phyloP scores from a whole-genome alignment of 2,888 invertebrate species.

The Trichogramma dendrolimi region DNA sequence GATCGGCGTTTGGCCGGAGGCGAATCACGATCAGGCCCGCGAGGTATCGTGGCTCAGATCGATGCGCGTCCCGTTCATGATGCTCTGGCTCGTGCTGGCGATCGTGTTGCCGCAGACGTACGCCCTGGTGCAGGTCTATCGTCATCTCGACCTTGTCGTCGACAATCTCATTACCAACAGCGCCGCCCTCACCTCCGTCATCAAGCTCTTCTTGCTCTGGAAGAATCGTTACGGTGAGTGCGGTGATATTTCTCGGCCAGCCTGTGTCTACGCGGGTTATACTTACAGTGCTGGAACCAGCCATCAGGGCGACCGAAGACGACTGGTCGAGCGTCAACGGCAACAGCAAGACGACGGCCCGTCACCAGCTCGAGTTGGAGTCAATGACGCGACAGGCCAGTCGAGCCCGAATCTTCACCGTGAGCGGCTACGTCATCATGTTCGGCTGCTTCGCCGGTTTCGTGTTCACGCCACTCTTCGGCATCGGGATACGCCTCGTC shows the following conservation, averaged over 20 bases:
- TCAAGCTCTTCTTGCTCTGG: constrained; percentile 15
- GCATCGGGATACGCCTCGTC: constrained; percentile 5
- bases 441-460: not conserved
- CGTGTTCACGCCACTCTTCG: constrained; percentile 1
- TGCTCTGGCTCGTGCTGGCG: not conserved
- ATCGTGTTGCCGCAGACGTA: constrained; percentile 11
- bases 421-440: constrained; percentile 7
- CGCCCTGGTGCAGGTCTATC: constrained; percentile 4
- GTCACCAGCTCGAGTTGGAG: not conserved
- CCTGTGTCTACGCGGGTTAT: not conserved
- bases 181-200: not conserved
- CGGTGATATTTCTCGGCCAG: no score
- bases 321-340: not conserved
- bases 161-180: constrained; percentile 11
- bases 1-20: constrained; percentile 15
- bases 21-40: not conserved
- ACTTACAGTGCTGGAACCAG: not conserved
- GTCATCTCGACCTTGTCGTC: constrained; percentile 4
- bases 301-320: not conserved
- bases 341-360: not conserved
- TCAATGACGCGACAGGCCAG: constrained; percentile 7
- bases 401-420: constrained; percentile 9
- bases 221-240: constrained; percentile 8
- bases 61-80: constrained; percentile 8
- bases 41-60: not conserved